Evolutionary conservation across 2,113 vertebrate species (phyloP), one percentile per base, ranked within the genome.

Genomic region (Platichthys stellatus): DNA sequence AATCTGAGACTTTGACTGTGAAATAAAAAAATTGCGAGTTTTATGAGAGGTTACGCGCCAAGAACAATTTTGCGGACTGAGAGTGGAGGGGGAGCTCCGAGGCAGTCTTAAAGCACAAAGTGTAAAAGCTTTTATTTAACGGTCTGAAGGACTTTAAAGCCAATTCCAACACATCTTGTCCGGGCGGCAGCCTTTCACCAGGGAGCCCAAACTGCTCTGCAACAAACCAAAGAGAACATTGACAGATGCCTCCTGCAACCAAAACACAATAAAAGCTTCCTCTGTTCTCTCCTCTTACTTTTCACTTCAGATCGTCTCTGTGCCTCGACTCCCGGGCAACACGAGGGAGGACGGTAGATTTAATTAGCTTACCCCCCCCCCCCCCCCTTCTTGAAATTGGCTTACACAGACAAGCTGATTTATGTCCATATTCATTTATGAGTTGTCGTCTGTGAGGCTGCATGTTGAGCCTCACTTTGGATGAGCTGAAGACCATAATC

Each of bases 401-500:
- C 81, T 87, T 87, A 81, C 58, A 24, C n/a, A 68, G 79, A 86
- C 84, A 73, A 76, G 80, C 79, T 75, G 74, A 77, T 87, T 86
- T 86, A 83, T 85, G 79, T 84, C 76, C 69, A 20, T 69, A 72
- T 78, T 83, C 84, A 72, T 84, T 85, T 89, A 74, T 3, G 74
- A 59, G 45, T 84, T 79, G 76, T 88, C 79, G 66, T 88, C 85
- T 86, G 72, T 2, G 70, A 83, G 87, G 80, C 89, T 88, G 84
- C 79, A 74, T 66, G 84, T 84, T 64, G 76, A 87, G 87, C 85
- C 76, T 73, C 76, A 78, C 83, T 90, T 77, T 85, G 79, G 81
- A 89, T 80, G 85, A 66, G 82, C 76, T 53, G 66, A 76, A 85
- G 79, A 87, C 86, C 83, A 26, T 92, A 92, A 91, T 92, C 90